Conservation (phyloP, 2,113 vertebrate species). For the Oophaga pumilio region DNA sequence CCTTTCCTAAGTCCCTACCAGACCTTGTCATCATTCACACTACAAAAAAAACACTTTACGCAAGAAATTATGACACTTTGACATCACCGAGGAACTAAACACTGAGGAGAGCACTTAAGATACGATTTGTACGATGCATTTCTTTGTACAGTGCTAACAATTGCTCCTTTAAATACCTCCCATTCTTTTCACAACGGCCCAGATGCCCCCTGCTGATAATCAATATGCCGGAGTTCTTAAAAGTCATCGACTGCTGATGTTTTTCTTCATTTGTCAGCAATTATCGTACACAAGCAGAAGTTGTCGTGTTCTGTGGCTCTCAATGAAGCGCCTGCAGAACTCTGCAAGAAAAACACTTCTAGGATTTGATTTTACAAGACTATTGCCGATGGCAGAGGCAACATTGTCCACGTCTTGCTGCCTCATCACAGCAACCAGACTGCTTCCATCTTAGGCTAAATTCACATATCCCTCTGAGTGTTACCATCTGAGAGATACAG, state of each 20-base stretch:
- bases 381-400: too few relatives aligned
- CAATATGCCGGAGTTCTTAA: neutral
- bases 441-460: too few relatives aligned
- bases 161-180: neutral
- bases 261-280: slow-evolving; percentile 19
- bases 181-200: neutral
- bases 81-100: neutral
- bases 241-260: neutral
- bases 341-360: neutral
- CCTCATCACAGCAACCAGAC: too few relatives aligned
- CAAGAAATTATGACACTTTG: neutral
- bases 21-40: neutral
- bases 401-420: too few relatives aligned
- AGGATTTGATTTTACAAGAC: neutral
- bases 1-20: neutral
- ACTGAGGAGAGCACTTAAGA: neutral
- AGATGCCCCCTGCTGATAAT: slow-evolving; percentile 9
- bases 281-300: neutral
- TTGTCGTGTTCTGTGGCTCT: neutral
- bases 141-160: neutral
- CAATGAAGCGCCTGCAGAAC: neutral
- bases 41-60: neutral
- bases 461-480: too few relatives aligned
- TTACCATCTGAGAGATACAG: too few relatives aligned
- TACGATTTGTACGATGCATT: neutral